Percentiles rank a stretch among this genome's conserved stretches.
Conservation (phyloP, 1,140 invertebrate genomes). For the Dendrolimus kikuchii region DNA sequence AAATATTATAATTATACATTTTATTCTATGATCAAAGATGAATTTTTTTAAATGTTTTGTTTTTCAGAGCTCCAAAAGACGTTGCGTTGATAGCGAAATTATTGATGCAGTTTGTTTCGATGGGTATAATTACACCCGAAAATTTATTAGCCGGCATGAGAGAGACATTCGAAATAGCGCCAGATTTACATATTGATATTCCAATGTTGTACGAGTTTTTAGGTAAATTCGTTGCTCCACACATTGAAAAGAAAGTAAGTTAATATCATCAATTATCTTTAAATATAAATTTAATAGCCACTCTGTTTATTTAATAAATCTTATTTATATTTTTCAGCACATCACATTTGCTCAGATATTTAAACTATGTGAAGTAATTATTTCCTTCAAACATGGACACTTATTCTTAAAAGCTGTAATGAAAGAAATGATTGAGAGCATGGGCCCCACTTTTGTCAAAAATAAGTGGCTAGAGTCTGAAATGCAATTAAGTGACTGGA, state of each 20-base stretch:
- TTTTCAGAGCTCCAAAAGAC: conserved; percentile 43
- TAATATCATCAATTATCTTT: not conserved
- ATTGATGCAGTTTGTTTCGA: conserved; percentile 36
- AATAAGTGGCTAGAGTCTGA: conserved; percentile 74
- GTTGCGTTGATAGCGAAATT: conserved; percentile 35
- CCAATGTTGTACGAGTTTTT: conserved; percentile 60
- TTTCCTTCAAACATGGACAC: conserved; percentile 46
- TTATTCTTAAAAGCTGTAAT: conserved; percentile 72
- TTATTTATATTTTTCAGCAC: conserved; percentile 37
- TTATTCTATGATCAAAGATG: not conserved
- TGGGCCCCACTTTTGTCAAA: conserved; percentile 73
- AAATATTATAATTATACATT: not conserved
- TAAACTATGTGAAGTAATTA: conserved; percentile 40
- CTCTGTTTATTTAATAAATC: not conserved
- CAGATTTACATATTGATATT: conserved; percentile 57
- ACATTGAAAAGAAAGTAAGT: conserved; percentile 56
- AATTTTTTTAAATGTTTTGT: conserved; percentile 6
- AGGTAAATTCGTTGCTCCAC: conserved; percentile 47
- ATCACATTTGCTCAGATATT: conserved; percentile 47
- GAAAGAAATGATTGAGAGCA: conserved; percentile 66
- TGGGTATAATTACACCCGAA: conserved; percentile 36
- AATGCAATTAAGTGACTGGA: conserved; percentile 73
- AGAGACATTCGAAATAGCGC: conserved; percentile 47
- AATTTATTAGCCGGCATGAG: conserved; percentile 45
- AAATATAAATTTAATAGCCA: not conserved